Evolutionary conservation across 2,113 vertebrate species (phyloP).

Genomic region (Campylorhamphus procurvoides): DNA sequence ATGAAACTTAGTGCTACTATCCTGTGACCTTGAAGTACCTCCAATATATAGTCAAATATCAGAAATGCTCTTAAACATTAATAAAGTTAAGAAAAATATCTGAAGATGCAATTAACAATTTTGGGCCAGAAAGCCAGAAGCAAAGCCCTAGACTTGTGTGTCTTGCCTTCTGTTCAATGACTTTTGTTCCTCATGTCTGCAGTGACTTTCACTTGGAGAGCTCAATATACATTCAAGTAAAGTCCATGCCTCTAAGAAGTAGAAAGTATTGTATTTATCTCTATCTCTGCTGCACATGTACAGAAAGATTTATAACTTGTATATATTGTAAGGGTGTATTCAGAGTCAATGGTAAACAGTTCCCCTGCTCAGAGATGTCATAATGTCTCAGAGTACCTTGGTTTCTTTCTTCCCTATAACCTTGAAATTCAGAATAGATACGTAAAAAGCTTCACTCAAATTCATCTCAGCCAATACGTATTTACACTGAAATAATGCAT

Average conservation of each 20-base stretch:
- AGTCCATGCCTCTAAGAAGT: background rate
- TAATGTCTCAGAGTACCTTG: background rate
- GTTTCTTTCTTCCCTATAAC: background rate
- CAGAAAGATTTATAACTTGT: background rate
- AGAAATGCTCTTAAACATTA: background rate
- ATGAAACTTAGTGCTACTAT: background rate
- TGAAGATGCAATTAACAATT: background rate
- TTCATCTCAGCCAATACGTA: background rate
- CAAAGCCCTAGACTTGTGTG: background rate
- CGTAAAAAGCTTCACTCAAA: background rate
- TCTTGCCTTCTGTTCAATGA: background rate
- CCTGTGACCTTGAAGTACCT: background rate
- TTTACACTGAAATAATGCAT: background rate
- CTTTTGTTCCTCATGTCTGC: background rate
- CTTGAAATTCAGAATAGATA: background rate
- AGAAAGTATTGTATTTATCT: background rate
- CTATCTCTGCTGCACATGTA: background rate
- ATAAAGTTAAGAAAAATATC: background rate
- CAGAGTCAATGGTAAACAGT: background rate
- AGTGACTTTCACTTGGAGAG: background rate
- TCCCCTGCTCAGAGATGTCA: background rate
- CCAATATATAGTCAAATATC: background rate
- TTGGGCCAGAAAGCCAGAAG: background rate
- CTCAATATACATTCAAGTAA: background rate
- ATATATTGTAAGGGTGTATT: background rate